Evolutionary conservation across 2,888 invertebrate species (phyloP), one percentile per base, ranked within the genome.

Genomic region (Cryptus viduatorius): DNA sequence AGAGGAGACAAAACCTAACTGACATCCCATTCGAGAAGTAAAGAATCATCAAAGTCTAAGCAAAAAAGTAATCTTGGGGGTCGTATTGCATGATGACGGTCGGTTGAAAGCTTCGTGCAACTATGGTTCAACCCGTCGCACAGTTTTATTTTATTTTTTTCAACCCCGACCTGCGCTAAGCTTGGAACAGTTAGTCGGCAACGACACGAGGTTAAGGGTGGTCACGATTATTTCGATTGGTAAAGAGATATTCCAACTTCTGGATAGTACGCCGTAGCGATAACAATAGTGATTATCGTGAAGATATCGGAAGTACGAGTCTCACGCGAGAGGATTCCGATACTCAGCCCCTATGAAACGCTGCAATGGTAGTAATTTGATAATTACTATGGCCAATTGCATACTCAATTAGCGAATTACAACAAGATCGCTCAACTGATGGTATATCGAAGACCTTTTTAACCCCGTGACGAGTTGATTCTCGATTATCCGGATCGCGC

Each of bases 41-140:
- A 77, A 68, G 53, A 67, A 67, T 69, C 79, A 83, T 76, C 71
- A 64, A 46, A 75, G 24, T 78, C 37, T 50, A 69, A 76, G 42
- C 14, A 12, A 42, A 67, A 16, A 48, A 79, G 64, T 71, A 64
- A 76, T 65, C 65, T 69, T 31, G 56, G 42, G 19, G 71, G 48
- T 61, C 8, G 19, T 46, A 64, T 42, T 16, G 69, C 50, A 71
- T 19, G 16, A 56, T 42, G 46, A 48, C 31, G 69, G n/a, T 37
- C 37, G 50, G 50, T 79, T 42, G 44, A 77, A 75, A 75, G 64
- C 59, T 61, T 10, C 29, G 29, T 46, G 56, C 56, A 19, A 19
- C 56, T 10, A 53, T 0, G 44, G 37, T 78, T 71, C 29, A n/a
- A n/a, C 19, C 56, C 29, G 48, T 59, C 10, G 10, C 10, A 46